Evolutionary conservation across 2,113 vertebrate genomes (phyloP).

Genomic region (Rutilus rutilus): DNA sequence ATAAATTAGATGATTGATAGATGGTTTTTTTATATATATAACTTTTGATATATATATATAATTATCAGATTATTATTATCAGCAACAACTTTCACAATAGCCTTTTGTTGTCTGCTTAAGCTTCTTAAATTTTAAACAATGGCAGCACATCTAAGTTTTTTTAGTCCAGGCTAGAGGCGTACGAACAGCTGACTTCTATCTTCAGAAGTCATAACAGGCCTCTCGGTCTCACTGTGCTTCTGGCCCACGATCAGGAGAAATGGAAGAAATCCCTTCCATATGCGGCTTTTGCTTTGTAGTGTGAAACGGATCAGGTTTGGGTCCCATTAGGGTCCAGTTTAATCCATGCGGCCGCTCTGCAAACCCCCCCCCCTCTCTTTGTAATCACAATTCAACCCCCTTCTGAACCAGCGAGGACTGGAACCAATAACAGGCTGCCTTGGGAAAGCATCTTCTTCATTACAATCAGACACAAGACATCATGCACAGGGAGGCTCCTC

Average conservation of each 20-base stretch:
- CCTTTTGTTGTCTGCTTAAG: not conserved
- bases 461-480: slow-evolving; percentile 18
- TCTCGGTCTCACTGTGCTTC: slow-evolving; percentile 40
- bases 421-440: slow-evolving; percentile 48
- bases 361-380: not conserved
- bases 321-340: slow-evolving; percentile 46
- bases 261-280: slow-evolving; percentile 62
- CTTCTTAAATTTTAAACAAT: not conserved
- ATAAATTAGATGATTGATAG: too few relatives aligned
- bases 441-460: slow-evolving; percentile 35
- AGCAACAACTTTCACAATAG: not conserved
- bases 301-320: slow-evolving; percentile 55
- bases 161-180: not conserved
- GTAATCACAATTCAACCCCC: slow-evolving; percentile 30
- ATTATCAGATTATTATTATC: too few relatives aligned
- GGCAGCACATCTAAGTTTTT: not conserved
- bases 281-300: slow-evolving; percentile 61
- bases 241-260: slow-evolving; percentile 47
- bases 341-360: slow-evolving; percentile 31
- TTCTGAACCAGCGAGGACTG: slow-evolving; percentile 30
- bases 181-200: slow-evolving; percentile 53
- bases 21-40: too few relatives aligned
- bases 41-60: too few relatives aligned
- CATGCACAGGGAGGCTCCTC: slow-evolving; percentile 6
- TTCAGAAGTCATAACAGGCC: slow-evolving; percentile 55